Base-by-base conservation (phyloP, 2,888 invertebrate species). In the Noctuana brunneofusca region DNA sequence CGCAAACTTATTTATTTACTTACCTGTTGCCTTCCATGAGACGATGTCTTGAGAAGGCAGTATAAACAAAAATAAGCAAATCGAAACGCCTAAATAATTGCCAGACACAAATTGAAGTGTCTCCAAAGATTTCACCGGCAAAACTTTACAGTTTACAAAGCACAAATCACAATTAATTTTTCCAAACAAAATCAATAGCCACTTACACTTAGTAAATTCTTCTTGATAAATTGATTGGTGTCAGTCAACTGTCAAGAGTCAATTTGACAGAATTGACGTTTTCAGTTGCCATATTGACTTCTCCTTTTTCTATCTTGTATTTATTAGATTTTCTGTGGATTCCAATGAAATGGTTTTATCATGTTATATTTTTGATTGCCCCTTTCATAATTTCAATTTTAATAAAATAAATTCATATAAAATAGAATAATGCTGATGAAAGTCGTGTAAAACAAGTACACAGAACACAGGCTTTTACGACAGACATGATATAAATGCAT, bases 21-120 rank as follows among this genome's bases (percentile, higher is more conserved):
- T 60, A 60, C 62, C 55, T 62, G 55, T 62, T 62, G 62, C 62
- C 62, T 62, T 49, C 55, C 62, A 62, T 62, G 55, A 62, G 55
- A 55, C 55, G 35, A 16, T 2, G 54, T 62, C 38, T 11, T 48
- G 49, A 48, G 43, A 38, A 62, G 48, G 24, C 60, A 22, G 20
- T 38, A 2, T 18, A 46, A 20, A 18, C 5, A 32, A 41, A 3
- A n/a, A 9, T 20, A 24, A 16, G 9, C 16, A 27, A 16, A 11
- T n/a, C 0, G 35, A 27, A 27, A 27, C 27, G 43, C 16, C 6
- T 43, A 30, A 0, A 12, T 16, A 3, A n/a, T 49, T 27, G 22
- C 11, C 3, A 41, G 22, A 38, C n/a, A 14, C 24, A 41, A 41
- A 54, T 16, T 41, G 24, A 11, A 11, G 11, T 4, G 12, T 22